These are phyloP conservation scores for Akabosia matsudoensis DNA, from an alignment of 1,140 invertebrate species.

Conservation along the genomic window DNA sequence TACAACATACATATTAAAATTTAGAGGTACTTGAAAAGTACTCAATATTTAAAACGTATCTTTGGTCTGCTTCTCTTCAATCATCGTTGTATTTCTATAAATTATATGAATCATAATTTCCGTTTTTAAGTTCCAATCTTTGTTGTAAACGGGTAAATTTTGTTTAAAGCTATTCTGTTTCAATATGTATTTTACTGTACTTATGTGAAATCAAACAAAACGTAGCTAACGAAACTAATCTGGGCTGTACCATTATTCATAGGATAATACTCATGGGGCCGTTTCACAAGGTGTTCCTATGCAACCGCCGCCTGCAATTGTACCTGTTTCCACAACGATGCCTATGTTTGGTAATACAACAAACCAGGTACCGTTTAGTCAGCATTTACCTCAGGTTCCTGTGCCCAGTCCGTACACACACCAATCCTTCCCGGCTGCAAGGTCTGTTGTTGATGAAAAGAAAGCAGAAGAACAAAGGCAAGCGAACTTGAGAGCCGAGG, in stretches of 20 bases:
- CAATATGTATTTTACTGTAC: no score
- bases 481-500: conserved; percentile 36
- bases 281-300: background rate
- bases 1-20: no score
- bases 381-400: conserved; percentile 6
- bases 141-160: no score
- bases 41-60: no score
- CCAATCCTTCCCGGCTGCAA: background rate
- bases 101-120: no score
- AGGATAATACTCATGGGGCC: conserved; percentile 14
- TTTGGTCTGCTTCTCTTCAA: no score
- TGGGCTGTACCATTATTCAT: background rate
- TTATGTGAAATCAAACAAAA: no score
- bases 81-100: no score
- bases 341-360: background rate
- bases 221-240: no score
- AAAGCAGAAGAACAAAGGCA: conserved; percentile 39
- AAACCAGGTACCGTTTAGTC: conserved; percentile 1
- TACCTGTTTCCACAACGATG: background rate
- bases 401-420: background rate
- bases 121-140: no score
- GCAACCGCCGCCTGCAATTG: background rate
- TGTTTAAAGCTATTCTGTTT: no score
- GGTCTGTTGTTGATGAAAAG: conserved; percentile 36
- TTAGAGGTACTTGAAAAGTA: no score